Conservation (phyloP, 2,113 vertebrate genomes). For the Odontophorus gujanensis region DNA sequence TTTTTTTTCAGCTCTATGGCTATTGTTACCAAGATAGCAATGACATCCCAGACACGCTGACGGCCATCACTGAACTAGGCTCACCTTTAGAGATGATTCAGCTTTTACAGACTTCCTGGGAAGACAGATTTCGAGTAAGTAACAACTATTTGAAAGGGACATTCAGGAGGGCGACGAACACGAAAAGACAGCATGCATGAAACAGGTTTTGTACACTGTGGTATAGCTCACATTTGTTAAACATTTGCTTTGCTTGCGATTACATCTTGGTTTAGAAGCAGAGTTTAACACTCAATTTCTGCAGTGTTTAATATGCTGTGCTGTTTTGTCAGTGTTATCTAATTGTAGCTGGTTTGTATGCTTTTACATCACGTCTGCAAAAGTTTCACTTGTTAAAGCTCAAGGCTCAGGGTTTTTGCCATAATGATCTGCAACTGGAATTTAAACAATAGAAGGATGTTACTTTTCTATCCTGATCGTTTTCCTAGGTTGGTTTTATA, state of each 20-base stretch:
- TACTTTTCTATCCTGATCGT: conserved; percentile 44
- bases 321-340: not conserved
- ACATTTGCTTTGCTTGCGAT: not conserved
- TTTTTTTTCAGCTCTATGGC: conserved; percentile 84
- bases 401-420: not conserved
- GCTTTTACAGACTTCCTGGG: conserved; percentile 91
- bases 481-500: conserved; percentile 19
- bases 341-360: not conserved
- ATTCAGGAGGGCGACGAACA: not conserved
- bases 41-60: conserved; percentile 88
- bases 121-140: conserved; percentile 91
- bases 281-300: not conserved
- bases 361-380: not conserved
- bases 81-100: conserved; percentile 92
- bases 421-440: not conserved
- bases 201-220: not conserved
- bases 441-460: conserved; percentile 56
- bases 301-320: not conserved
- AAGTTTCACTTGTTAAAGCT: conserved; percentile 21
- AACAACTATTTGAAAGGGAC: not conserved
- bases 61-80: conserved; percentile 91
- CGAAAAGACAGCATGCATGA: not conserved
- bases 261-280: not conserved
- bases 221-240: not conserved
- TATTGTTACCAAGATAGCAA: conserved; percentile 91